Percentiles rank a stretch among this genome's conserved stretches.
Conservation (phyloP, 2,888 invertebrate genomes). For the Calliopum simillimum region DNA sequence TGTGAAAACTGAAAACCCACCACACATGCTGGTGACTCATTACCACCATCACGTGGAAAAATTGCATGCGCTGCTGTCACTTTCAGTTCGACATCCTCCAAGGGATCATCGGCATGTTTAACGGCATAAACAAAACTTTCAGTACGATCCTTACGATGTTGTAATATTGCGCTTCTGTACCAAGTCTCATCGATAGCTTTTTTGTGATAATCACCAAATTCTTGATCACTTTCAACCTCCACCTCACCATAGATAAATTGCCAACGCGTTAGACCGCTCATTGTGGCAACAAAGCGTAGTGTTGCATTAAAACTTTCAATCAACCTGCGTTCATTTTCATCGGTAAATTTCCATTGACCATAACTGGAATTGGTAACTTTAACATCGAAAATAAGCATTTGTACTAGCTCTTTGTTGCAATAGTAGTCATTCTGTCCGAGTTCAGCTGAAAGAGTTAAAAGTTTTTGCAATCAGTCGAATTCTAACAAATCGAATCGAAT, state of each 20-base stretch:
- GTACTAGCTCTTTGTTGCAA: slow-evolving; percentile 86
- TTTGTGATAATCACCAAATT: slow-evolving; percentile 81
- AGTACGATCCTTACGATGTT: slow-evolving; percentile 78
- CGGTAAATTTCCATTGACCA: slow-evolving; percentile 70
- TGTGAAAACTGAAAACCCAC: slow-evolving; percentile 89
- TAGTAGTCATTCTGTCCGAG: slow-evolving; percentile 80
- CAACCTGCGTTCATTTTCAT: slow-evolving; percentile 69
- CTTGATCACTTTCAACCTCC: slow-evolving; percentile 68
- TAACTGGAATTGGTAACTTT: slow-evolving; percentile 75
- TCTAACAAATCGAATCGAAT: too few relatives aligned
- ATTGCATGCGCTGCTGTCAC: slow-evolving; percentile 88
- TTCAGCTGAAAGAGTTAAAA: slow-evolving; percentile 68
- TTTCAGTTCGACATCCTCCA: slow-evolving; percentile 71
- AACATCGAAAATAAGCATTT: slow-evolving; percentile 89
- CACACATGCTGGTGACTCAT: slow-evolving; percentile 87
- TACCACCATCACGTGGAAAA: slow-evolving; percentile 81
- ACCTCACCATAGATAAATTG: slow-evolving; percentile 78
- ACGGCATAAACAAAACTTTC: slow-evolving; percentile 84
- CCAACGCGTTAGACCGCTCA: slow-evolving; percentile 91
- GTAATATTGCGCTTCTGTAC: slow-evolving; percentile 91
- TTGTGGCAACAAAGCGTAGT: slow-evolving; percentile 86
- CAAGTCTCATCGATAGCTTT: slow-evolving; percentile 89
- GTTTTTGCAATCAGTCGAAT: not conserved
- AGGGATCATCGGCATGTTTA: slow-evolving; percentile 71
- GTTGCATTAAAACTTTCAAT: slow-evolving; percentile 79